Evolutionary conservation across 2,888 invertebrate genomes (phyloP), one percentile per base, ranked within the genome.

Genomic region (Macaria liturata): DNA sequence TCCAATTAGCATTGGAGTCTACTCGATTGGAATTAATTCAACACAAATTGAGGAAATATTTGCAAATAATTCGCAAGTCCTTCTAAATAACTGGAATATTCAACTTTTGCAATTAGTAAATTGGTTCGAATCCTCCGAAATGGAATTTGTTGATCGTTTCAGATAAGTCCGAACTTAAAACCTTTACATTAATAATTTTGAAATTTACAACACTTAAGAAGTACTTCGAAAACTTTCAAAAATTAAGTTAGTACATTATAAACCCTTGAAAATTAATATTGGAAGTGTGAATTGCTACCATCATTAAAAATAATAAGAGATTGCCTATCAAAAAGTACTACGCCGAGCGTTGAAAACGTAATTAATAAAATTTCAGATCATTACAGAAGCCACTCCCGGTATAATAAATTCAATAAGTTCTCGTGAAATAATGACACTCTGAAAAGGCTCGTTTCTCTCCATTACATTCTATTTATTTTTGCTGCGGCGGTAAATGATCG

Each of bases 51-150:
- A 67, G 67, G 66, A 69, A 75, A 69, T 67, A 67, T 68, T 71
- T 58, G 44, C 52, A 64, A 66, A 70, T 73, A 70, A 72, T 62
- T 69, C 61, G 62, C 58, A 57, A 65, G 57, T 50, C 55, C 63
- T 52, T 64, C 58, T 59, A 68, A 66, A 65, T 65, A 62, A 65
- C 66, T 59, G 58, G 57, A 60, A 54, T 68, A 70, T 70, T 66
- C 68, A 74, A 76, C 75, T 78, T 76, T 67, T 56, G 66, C 75
- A 76, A 74, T 78, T 78, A 76, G 64, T 62, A 59, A 61, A 66
- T 66, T 66, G 57, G 54, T 62, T 62, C 62, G 55, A 62, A 64
- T 66, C 66, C 57, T 61, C 61, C 61, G 62, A 70, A 75, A 73
- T 67, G 64, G 66, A 72, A 75, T 75, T 74, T 66, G 55, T 56